Evolutionary conservation across 2,888 invertebrate genomes (phyloP).

Genomic region (Ophion ellenae): DNA sequence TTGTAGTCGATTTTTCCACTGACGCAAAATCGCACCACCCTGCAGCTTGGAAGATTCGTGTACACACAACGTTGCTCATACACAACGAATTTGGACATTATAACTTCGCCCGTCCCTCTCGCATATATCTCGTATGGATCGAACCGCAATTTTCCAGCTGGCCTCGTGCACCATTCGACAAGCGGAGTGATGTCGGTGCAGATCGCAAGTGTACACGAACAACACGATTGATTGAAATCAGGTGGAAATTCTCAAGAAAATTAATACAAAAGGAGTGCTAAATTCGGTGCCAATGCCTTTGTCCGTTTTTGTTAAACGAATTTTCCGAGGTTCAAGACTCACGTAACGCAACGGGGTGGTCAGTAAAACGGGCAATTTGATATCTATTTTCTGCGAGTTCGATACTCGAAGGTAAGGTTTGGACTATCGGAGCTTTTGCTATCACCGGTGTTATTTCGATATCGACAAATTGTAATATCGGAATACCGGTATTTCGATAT

Average conservation of each 20-base stretch:
- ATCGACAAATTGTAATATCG: no score
- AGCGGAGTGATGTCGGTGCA: not conserved
- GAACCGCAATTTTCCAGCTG: conserved; percentile 30
- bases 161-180: conserved; percentile 9
- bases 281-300: no score
- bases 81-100: conserved; percentile 42
- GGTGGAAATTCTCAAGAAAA: no score
- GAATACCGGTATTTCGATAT: no score
- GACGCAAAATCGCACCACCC: conserved; percentile 33
- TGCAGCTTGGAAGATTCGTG: not conserved
- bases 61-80: not conserved
- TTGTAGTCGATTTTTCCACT: conserved; percentile 46
- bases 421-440: no score
- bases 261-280: no score
- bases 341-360: no score
- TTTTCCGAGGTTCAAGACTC: no score
- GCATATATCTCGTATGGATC: not conserved
- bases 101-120: not conserved
- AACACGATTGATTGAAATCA: no score
- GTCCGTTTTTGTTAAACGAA: no score
- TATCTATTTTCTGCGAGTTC: not conserved
- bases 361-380: not conserved
- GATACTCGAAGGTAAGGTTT: not conserved
- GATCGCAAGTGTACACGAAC: no score
- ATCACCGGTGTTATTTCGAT: no score